phyloP scores from a whole-genome alignment of 2,888 invertebrate species.

The Capitulum mitella region DNA sequence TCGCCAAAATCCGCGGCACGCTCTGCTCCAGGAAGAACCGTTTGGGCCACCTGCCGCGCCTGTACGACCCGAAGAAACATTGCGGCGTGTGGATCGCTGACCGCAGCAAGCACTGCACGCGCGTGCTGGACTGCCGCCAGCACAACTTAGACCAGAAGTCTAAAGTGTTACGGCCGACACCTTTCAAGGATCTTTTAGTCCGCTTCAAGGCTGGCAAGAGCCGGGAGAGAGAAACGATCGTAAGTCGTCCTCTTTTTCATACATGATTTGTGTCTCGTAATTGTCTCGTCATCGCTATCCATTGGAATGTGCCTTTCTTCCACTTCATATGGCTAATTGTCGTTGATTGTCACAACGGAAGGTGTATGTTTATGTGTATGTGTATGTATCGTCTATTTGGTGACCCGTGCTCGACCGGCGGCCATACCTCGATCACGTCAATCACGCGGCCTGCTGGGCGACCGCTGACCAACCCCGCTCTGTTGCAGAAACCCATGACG shows the following conservation, averaged over 20 bases:
- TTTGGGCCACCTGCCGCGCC: conserved; percentile 27
- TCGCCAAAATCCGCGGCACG: background rate
- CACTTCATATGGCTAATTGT: too few species aligned
- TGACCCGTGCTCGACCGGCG: too few species aligned
- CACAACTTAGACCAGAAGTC: conserved; percentile 28
- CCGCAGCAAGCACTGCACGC: conserved; percentile 35
- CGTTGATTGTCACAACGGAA: too few species aligned
- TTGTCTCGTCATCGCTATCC: too few species aligned
- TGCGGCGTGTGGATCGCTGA: conserved; percentile 35
- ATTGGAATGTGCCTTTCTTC: too few species aligned
- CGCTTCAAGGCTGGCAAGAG: conserved; percentile 20
- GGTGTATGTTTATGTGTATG: too few species aligned
- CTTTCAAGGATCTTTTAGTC: background rate
- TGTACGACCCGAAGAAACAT: conserved; percentile 35
- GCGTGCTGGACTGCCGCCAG: conserved; percentile 35
- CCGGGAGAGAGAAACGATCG: background rate
- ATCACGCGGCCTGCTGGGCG: too few species aligned
- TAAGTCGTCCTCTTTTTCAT: too few species aligned
- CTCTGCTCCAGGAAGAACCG: background rate
- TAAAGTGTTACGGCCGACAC: background rate
- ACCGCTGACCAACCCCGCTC: too few species aligned
- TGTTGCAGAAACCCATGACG: background rate
- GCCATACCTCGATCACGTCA: too few species aligned
- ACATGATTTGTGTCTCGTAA: too few species aligned
- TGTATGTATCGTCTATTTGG: too few species aligned